Conservation (phyloP, 2,113 vertebrate genomes). For the Otocyon megalotis region DNA sequence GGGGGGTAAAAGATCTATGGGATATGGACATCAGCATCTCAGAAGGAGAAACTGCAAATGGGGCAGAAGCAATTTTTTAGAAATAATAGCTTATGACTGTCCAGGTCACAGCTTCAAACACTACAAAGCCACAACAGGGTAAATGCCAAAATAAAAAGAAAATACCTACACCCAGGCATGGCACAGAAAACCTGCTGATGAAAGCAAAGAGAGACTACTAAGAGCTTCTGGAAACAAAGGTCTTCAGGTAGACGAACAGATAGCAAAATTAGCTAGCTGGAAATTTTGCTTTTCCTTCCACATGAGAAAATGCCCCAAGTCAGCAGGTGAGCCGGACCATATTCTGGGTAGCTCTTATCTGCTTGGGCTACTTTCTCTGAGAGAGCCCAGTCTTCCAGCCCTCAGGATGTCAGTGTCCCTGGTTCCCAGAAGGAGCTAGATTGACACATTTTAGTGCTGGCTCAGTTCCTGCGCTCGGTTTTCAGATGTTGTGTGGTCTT, state of each 20-base stretch:
- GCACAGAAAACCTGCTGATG: background rate
- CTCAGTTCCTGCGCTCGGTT: background rate
- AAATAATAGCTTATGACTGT: background rate
- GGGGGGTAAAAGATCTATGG: background rate
- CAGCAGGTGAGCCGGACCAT: background rate
- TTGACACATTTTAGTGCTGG: background rate
- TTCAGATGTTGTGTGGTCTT: background rate
- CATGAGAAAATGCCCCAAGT: background rate
- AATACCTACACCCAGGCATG: background rate
- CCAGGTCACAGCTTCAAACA: background rate
- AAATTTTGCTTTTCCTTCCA: constrained; percentile 21
- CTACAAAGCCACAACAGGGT: background rate
- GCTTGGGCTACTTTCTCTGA: background rate
- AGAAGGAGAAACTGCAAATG: background rate
- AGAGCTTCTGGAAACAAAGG: background rate
- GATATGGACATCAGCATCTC: background rate
- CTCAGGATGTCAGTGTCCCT: background rate
- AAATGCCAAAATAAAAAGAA: background rate
- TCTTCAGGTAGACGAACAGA: background rate
- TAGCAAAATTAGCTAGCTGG: background rate
- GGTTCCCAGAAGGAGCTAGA: background rate
- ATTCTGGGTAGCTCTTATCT: background rate
- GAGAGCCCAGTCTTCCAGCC: background rate
- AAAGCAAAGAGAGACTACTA: background rate
- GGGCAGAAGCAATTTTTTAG: background rate